Percentiles rank a stretch among this genome's conserved stretches.
phyloP scores from a whole-genome alignment of 2,113 vertebrate species.

The Cottus gobio region DNA sequence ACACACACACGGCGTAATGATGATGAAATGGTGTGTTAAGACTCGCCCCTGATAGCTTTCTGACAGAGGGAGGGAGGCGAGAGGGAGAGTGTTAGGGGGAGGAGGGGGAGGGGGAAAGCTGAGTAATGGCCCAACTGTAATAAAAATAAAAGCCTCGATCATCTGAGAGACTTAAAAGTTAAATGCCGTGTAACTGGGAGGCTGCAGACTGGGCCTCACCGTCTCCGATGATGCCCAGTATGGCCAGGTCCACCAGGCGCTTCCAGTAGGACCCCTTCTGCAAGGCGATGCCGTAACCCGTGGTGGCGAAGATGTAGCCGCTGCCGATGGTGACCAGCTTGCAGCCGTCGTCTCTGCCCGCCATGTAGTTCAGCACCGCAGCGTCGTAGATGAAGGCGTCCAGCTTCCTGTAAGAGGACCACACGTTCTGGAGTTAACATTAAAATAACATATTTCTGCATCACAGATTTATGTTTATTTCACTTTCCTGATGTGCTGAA shows the following conservation, averaged over 20 bases:
- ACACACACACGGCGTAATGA: conserved; percentile 51
- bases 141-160: conserved; percentile 2
- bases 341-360: conserved; percentile 96
- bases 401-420: conserved; percentile 87
- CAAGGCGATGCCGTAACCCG: conserved; percentile 96
- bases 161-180: conserved; percentile 1
- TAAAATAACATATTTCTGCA: background rate
- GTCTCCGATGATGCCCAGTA: conserved; percentile 97
- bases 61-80: conserved; percentile 40
- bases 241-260: conserved; percentile 93
- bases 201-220: conserved; percentile 81
- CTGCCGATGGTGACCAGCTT: conserved; percentile 99
- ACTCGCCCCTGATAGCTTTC: conserved; percentile 68
- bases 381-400: conserved; percentile 99
- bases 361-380: conserved; percentile 98
- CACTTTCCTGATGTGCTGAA: background rate
- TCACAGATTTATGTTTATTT: background rate
- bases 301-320: conserved; percentile 99
- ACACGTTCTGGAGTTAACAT: conserved; percentile 2
- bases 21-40: conserved; percentile 77
- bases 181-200: background rate
- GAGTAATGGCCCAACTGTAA: conserved; percentile 27
- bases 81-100: conserved; percentile 10
- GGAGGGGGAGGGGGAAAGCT: background rate
- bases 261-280: conserved; percentile 99